Evolutionary conservation across 2,113 vertebrate genomes (phyloP).

Genomic region (Fukomys damarensis): DNA sequence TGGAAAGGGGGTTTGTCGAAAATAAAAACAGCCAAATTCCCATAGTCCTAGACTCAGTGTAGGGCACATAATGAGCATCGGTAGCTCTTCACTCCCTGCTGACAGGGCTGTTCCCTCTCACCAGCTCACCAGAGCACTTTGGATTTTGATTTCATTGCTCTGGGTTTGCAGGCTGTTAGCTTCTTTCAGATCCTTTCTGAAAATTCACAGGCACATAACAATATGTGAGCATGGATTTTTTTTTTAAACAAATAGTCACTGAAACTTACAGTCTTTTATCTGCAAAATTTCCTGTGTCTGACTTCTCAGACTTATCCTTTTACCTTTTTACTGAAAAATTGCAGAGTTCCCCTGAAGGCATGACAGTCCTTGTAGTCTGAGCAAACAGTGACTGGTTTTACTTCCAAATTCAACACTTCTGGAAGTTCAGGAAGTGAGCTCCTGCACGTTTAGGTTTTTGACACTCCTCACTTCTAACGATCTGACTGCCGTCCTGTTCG

Average conservation of each 20-base stretch:
- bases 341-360: not conserved
- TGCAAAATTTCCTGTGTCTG: not conserved
- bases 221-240: not conserved
- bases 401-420: not conserved
- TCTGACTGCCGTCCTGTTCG: not conserved
- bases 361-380: not conserved
- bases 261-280: not conserved
- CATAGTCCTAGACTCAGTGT: not conserved
- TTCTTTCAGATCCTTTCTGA: conserved; percentile 28
- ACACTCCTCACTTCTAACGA: not conserved
- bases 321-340: not conserved
- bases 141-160: not conserved
- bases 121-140: not conserved
- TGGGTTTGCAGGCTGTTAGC: not conserved
- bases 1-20: not conserved
- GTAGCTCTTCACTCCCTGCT: no score
- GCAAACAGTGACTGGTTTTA: not conserved
- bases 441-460: not conserved
- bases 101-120: not conserved
- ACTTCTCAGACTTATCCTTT: not conserved
- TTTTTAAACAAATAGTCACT: not conserved
- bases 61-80: not conserved
- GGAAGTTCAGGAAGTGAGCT: not conserved
- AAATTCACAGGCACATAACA: not conserved
- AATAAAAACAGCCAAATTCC: not conserved